Percentiles rank a stretch among this genome's conserved stretches.
phyloP scores from a whole-genome alignment of 2,113 vertebrate genomes.

The Clarias gariepinus region DNA sequence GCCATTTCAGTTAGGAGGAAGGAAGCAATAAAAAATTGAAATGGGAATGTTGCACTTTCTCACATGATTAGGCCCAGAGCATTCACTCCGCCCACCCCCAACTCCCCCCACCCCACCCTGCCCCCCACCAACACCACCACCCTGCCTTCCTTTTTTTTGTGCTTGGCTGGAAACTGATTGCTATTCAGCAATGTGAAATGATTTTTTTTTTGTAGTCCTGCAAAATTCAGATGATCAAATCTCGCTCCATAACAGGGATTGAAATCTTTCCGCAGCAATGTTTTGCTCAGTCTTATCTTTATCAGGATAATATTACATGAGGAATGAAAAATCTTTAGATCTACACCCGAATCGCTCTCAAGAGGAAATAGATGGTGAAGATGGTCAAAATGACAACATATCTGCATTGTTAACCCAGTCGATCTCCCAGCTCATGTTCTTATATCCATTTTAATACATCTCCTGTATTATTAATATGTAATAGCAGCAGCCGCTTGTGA shows the following conservation, averaged over 20 bases:
- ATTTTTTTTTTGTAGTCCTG: constrained; percentile 25
- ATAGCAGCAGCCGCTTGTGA: too few species aligned
- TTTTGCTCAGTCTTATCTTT: constrained; percentile 49
- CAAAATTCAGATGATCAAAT: constrained; percentile 47
- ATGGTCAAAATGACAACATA: constrained; percentile 28
- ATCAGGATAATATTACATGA: constrained; percentile 49
- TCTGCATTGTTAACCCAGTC: constrained; percentile 35
- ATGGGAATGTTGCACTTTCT: constrained; percentile 31
- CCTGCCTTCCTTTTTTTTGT: not conserved
- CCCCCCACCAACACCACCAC: not conserved
- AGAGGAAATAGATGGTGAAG: constrained; percentile 36
- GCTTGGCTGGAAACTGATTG: constrained; percentile 36
- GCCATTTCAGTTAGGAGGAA: constrained; percentile 34
- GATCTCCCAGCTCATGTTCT: constrained; percentile 11
- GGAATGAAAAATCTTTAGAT: constrained; percentile 36
- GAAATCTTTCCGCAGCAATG: constrained; percentile 46
- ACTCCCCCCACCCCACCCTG: not conserved
- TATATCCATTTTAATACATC: not conserved
- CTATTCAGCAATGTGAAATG: constrained; percentile 35
- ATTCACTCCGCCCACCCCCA: too few species aligned
- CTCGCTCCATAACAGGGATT: constrained; percentile 35
- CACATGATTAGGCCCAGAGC: constrained; percentile 22
- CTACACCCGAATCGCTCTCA: constrained; percentile 42
- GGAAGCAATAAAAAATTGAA: constrained; percentile 13
- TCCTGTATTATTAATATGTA: not conserved